Evolutionary conservation across 2,113 vertebrate genomes (phyloP), one percentile per base, ranked within the genome.

Genomic region (Nycticebus coucang): DNA sequence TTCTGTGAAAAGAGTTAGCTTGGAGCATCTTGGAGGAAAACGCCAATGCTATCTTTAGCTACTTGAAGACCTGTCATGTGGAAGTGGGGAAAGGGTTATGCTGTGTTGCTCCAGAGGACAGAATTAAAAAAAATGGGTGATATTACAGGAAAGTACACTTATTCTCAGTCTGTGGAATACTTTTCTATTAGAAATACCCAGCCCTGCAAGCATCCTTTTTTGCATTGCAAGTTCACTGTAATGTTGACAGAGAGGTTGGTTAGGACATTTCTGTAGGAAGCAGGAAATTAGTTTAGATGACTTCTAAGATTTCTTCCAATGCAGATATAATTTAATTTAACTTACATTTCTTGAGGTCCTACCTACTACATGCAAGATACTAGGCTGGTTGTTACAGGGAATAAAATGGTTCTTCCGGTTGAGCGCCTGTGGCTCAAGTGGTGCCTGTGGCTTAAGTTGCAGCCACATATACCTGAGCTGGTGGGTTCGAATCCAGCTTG

Each of bases 1-100:
- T 87, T 80, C 55, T 35, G 59, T 85, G 72, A 85, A 89, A n/a
- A 78, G n/a, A 60, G 79, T 89, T 85, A 72, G 66, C 35, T 79
- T 55, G 35, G 72, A 85, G 35, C 24, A 85, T 19, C 37, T 72
- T 45, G 79, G 66, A 93, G 86, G 72, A 79, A 95, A 74, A 89
- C 84, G 71, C 35, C 64, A 89, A 50, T 15, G 17, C 45, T 85
- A 37, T 85, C n/a, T 85, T 85, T 50, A 85, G 64, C 79, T 57
- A 89, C 64, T 30, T 80, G 86, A 93, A 79, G 41, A 74, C 45
- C 57, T 72, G 30, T 89, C 45, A 11, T 37, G 55, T 89, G 86
- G 85, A 89, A 64, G 45, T 89, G 66, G 45, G 72, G 35, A 75
- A 95, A 71, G 55, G 19, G 59, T 95, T 69, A 57, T 72, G 79